A percentile compares a stretch with the other conserved stretches of the same genome.
These are phyloP conservation scores for Salvelinus sp. DNA, from an alignment of 2,113 vertebrate genomes.

Conservation along the genomic window DNA sequence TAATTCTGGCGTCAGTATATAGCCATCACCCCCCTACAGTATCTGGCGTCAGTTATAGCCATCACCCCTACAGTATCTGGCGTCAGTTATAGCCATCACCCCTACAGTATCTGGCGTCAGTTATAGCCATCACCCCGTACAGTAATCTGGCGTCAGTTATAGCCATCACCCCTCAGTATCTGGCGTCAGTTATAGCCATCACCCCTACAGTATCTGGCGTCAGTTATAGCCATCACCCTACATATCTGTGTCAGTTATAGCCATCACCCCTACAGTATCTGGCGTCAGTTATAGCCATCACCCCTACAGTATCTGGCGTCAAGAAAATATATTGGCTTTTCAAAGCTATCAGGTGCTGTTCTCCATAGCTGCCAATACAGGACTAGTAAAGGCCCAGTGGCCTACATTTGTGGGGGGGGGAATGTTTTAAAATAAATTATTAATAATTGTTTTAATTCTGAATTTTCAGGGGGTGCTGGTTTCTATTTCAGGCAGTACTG, in stretches of 20 bases:
- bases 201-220: not conserved
- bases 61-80: not conserved
- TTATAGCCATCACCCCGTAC: not conserved
- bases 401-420: too few species aligned
- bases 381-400: too few species aligned
- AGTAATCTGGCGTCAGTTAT: not conserved
- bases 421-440: too few species aligned
- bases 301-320: not conserved
- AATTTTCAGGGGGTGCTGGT: not conserved
- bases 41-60: not conserved
- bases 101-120: not conserved
- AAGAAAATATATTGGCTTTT: not conserved
- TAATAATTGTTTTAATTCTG: not conserved
- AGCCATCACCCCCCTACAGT: not conserved
- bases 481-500: not conserved
- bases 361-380: not conserved
- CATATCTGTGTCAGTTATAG: not conserved
- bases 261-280: not conserved
- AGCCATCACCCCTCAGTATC: not conserved
- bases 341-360: not conserved
- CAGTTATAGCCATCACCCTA: not conserved
- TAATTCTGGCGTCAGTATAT: not conserved
- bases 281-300: not conserved
- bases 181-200: not conserved
- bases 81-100: too few species aligned